Evolutionary conservation across 1,140 invertebrate species (phyloP).

Genomic region (Microplitis demolitor): DNA sequence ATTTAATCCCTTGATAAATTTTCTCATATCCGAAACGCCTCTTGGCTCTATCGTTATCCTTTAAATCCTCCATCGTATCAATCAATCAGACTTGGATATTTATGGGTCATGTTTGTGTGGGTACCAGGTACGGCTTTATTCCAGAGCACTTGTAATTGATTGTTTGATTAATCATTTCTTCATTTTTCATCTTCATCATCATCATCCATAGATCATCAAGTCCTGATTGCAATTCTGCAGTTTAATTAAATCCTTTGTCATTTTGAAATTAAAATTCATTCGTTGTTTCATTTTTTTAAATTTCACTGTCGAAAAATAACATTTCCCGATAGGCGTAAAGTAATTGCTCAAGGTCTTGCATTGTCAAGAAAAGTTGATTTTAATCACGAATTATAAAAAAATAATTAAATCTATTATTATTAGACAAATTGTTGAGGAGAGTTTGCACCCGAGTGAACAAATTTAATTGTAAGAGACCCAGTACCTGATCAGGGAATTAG

Average conservation of each 20-base stretch:
- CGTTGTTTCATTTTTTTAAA: too few species aligned
- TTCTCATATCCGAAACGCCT: too few species aligned
- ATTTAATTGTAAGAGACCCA: too few species aligned
- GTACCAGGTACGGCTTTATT: slow-evolving; percentile 57
- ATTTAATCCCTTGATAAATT: too few species aligned
- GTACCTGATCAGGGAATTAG: too few species aligned
- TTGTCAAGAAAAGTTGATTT: slow-evolving; percentile 53
- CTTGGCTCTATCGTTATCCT: neutral
- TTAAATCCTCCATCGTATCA: neutral
- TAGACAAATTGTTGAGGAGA: too few species aligned
- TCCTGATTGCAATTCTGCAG: too few species aligned
- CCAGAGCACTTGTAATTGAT: slow-evolving; percentile 25
- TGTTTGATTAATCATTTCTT: slow-evolving; percentile 1
- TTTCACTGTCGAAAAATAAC: too few species aligned
- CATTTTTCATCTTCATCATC: slow-evolving; percentile 9
- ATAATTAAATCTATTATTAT: neutral
- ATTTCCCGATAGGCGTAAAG: too few species aligned
- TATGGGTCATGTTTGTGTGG: slow-evolving; percentile 39
- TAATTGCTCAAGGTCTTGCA: slow-evolving; percentile 49
- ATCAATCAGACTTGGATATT: slow-evolving; percentile 4
- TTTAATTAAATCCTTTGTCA: too few species aligned
- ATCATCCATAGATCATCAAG: neutral
- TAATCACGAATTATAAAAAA: slow-evolving; percentile 15
- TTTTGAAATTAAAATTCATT: too few species aligned
- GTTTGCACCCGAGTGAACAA: too few species aligned